phyloP scores from a whole-genome alignment of 2,113 vertebrate species.

The Dryoscopus gambensis region DNA sequence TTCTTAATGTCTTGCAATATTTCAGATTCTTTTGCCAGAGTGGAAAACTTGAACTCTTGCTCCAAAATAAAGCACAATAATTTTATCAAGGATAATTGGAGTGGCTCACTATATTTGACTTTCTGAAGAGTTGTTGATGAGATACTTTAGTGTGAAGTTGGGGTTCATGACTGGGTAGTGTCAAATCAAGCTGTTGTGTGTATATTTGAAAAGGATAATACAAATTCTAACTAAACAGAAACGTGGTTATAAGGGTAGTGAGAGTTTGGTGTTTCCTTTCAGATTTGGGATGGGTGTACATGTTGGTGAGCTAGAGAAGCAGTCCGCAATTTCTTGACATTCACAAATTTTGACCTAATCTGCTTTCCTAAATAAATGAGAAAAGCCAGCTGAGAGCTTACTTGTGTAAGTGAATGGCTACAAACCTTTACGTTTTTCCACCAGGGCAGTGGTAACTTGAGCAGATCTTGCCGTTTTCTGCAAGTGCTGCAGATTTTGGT shows the following conservation, averaged over 20 bases:
- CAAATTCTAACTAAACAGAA: not conserved
- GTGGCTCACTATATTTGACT: not conserved
- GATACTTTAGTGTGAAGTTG: not conserved
- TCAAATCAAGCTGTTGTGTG: not conserved
- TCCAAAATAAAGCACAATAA: not conserved
- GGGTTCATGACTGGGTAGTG: fast-evolving
- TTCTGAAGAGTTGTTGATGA: not conserved
- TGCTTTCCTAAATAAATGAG: not conserved
- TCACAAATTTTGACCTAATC: not conserved
- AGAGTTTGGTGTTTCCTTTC: not conserved
- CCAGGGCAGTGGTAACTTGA: not conserved
- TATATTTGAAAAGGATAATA: not conserved
- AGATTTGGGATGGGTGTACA: not conserved
- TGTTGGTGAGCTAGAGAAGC: not conserved
- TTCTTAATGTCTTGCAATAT: not conserved
- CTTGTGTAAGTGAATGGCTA: not conserved
- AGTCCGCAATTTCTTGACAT: not conserved
- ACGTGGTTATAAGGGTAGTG: not conserved
- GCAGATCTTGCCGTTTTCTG: not conserved
- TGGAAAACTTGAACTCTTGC: not conserved
- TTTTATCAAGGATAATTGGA: not conserved
- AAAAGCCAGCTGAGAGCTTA: not conserved
- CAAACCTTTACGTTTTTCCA: not conserved
- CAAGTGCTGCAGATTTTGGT: not conserved
- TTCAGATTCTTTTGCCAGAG: not conserved